phyloP scores from a whole-genome alignment of 1,140 invertebrate genomes.

The Branchinecta lindahli region DNA sequence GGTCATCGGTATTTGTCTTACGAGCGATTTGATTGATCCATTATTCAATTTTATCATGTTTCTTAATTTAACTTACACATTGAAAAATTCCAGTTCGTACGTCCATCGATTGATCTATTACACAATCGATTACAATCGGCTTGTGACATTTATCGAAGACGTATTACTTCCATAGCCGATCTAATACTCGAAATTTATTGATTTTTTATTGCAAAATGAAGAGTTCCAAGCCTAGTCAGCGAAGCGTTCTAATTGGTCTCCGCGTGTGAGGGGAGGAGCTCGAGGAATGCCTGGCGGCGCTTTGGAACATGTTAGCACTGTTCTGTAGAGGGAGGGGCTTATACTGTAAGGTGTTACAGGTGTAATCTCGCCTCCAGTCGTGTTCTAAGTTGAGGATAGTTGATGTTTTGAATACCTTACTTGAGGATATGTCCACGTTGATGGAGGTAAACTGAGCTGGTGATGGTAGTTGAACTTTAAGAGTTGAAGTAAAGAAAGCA shows the following conservation, averaged over 20 bases:
- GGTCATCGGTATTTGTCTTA: too few species aligned
- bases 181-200: neutral
- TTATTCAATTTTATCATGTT: too few species aligned
- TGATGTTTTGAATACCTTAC: too few species aligned
- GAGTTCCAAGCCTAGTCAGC: too few species aligned
- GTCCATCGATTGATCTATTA: too few species aligned
- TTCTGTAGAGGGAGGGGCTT: constrained; percentile 2
- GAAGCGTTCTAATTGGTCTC: too few species aligned
- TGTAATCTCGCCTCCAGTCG: constrained; percentile 1
- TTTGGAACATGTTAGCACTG: neutral
- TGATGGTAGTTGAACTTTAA: neutral
- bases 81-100: too few species aligned
- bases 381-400: neutral
- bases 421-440: neutral
- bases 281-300: too few species aligned
- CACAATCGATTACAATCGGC: too few species aligned
- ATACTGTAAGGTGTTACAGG: neutral
- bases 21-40: too few species aligned
- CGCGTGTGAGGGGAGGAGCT: too few species aligned
- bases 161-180: neutral
- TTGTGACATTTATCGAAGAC: neutral
- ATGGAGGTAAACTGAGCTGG: neutral
- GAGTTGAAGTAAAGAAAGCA: neutral
- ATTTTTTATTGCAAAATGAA: neutral
- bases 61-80: too few species aligned